Evolutionary conservation across 2,113 vertebrate species (phyloP).

Genomic region (Oncorhynchus kisutch): DNA sequence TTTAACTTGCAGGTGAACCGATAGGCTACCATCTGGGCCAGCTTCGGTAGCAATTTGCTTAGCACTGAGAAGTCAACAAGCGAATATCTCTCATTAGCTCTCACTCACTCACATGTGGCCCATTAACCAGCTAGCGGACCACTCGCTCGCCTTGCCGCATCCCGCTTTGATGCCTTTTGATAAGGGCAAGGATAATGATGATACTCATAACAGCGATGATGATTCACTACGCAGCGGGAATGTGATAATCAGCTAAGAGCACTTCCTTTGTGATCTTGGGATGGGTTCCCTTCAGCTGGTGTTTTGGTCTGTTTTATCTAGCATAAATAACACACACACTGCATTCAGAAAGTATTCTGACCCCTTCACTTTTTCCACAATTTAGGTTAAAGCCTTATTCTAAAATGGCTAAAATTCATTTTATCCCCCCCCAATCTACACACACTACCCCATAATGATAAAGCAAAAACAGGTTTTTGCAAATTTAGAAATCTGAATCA

Average conservation of each 20-base stretch:
- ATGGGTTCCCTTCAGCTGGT: conserved; percentile 25
- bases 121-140: conserved; percentile 21
- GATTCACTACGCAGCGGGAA: conserved; percentile 49
- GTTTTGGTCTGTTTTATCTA: background rate
- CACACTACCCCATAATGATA: too few relatives aligned
- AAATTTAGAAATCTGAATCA: too few relatives aligned
- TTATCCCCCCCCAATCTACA: too few relatives aligned
- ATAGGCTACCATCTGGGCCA: conserved; percentile 49
- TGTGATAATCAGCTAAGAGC: conserved; percentile 57
- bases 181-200: conserved; percentile 62
- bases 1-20: conserved; percentile 78
- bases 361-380: too few relatives aligned
- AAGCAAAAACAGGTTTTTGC: too few relatives aligned
- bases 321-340: background rate
- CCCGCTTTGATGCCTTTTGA: conserved; percentile 65
- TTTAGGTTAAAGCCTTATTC: too few relatives aligned
- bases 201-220: conserved; percentile 54
- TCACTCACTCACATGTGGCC: conserved; percentile 37
- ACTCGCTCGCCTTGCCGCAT: conserved; percentile 9
- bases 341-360: too few relatives aligned
- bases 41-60: conserved; percentile 60
- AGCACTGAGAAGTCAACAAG: conserved; percentile 65
- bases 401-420: too few relatives aligned
- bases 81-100: conserved; percentile 56
- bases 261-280: conserved; percentile 53